Evolutionary conservation across 2,113 vertebrate species (phyloP), one percentile per base, ranked within the genome.

Genomic region (Glaucomys volans): DNA sequence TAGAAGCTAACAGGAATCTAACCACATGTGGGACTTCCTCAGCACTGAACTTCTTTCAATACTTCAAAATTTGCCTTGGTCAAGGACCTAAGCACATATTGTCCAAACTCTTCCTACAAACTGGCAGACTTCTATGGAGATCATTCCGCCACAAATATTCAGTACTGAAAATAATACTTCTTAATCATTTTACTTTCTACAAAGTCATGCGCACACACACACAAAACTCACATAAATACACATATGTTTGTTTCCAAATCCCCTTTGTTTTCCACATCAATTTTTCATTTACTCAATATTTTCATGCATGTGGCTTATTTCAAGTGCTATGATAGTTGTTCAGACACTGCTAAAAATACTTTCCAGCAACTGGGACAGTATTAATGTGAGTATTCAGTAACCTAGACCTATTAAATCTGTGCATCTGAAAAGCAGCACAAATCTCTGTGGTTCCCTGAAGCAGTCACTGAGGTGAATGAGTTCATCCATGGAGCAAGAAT

Each of bases 71-170:
- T 4, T 37, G 10, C 0, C 28, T 24, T 35, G 30, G 11, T 37
- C 8, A 30, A 12, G 7, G 10, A 9, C 0, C 0, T 66, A n/a
- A 24, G 0, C 24, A 5, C n/a, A 57, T 2, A 2, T 81, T 28
- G 30, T 44, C 18, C 30, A n/a, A 76, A 24, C 5, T 37, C 22
- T 69, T 42, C 18, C 17, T 67, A 47, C 16, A 57, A 57, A 67
- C 4, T 69, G 1, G 30, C 20, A 54, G 0, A 62, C 16, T 32
- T 82, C 57, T 1, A 1, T 17, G 20, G 4, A 74, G n/a, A 28
- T 37, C 11, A 95, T 37, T 35, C 12, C 32, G 28, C 40, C 32
- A 16, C 16, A 44, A 91, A 72, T 66, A 4, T 8, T 59, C 54
- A n/a, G 40, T 52, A 16, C 14, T 72, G 5, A 80, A 8, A 44